phyloP scores from a whole-genome alignment of 1,140 invertebrate species.

The Eriosoma lanigerum region DNA sequence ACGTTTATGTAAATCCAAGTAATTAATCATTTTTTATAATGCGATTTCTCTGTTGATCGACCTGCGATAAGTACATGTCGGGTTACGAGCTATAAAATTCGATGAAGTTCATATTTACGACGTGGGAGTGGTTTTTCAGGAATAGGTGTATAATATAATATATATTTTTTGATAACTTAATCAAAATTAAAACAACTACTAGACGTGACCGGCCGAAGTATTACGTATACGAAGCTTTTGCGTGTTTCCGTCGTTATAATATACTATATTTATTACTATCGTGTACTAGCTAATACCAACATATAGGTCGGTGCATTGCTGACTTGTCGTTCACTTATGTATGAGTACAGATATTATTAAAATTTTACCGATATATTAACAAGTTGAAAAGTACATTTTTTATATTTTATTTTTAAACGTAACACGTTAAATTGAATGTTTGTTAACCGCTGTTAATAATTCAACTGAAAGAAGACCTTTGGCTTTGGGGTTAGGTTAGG shows the following conservation, averaged over 20 bases:
- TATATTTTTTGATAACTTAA: conserved; percentile 47
- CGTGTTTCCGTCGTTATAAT: conserved; percentile 17
- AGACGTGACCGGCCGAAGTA: not conserved
- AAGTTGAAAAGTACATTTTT: no score
- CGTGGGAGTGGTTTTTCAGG: conserved; percentile 41
- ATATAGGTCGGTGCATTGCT: no score
- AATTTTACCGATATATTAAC: no score
- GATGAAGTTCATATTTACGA: conserved; percentile 51
- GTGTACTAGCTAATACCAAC: not conserved
- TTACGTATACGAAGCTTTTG: not conserved
- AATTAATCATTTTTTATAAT: conserved; percentile 52
- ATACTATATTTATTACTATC: not conserved
- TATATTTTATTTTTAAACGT: no score
- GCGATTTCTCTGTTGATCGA: conserved; percentile 50
- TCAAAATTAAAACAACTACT: conserved; percentile 46
- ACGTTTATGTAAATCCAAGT: conserved; percentile 51
- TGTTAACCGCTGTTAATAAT: no score
- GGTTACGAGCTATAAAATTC: conserved; percentile 41
- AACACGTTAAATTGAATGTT: no score
- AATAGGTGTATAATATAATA: not conserved
- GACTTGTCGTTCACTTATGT: conserved; percentile 4
- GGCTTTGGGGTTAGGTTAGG: no score
- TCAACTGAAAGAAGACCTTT: no score
- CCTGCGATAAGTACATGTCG: conserved; percentile 42
- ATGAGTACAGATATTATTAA: no score